Percentiles rank a stretch among this genome's conserved stretches.
phyloP scores from a whole-genome alignment of 2,113 vertebrate genomes.

The Chiloscyllium plagiosum region DNA sequence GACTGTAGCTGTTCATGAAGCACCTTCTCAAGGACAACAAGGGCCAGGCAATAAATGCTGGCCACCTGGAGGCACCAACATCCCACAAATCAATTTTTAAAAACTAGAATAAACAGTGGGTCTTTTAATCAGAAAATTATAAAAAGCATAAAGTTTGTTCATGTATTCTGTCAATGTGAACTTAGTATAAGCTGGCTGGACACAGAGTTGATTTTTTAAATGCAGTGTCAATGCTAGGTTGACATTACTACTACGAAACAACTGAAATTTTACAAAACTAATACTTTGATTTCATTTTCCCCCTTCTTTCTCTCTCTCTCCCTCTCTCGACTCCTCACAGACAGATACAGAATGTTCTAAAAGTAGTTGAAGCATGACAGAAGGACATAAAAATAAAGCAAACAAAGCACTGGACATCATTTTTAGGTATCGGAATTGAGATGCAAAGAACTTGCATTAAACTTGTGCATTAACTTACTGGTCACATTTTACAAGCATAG shows the following conservation, averaged over 20 bases:
- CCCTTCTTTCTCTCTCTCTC: background rate
- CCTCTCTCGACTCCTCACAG: background rate
- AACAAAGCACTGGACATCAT: background rate
- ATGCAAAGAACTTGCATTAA: background rate
- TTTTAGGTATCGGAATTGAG: background rate
- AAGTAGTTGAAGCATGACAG: background rate
- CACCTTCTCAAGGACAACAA: too few species aligned
- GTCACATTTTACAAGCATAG: background rate
- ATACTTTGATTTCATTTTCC: background rate
- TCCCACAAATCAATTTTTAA: too few species aligned
- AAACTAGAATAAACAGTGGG: background rate
- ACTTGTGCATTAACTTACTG: background rate
- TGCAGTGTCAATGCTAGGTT: background rate
- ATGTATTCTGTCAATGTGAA: background rate
- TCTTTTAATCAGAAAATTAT: background rate
- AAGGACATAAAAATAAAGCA: background rate
- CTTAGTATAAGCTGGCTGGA: background rate
- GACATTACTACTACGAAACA: background rate
- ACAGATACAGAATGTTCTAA: background rate
- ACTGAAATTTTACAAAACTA: background rate
- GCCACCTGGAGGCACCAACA: too few species aligned
- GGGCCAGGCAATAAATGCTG: too few species aligned
- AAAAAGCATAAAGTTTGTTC: background rate
- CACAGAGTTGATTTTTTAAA: background rate
- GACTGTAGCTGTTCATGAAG: too few species aligned